Conservation (phyloP, 2,888 invertebrate species). For the Seira musarum region DNA sequence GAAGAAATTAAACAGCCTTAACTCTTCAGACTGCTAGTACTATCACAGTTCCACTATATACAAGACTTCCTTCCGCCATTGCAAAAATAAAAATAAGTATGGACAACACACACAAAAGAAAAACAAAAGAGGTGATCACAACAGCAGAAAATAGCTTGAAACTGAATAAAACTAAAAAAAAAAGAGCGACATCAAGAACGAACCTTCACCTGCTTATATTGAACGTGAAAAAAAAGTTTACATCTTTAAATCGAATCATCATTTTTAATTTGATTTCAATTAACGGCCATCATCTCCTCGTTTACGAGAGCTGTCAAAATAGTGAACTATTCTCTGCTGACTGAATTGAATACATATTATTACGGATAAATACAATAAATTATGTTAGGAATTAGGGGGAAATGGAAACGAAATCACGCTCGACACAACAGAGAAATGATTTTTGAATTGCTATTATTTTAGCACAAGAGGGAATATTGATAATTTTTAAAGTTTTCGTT, state of each 20-base stretch:
- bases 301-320: constrained; percentile 30
- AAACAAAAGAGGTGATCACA: neutral
- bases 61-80: constrained; percentile 35
- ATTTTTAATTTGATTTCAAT: constrained; percentile 42
- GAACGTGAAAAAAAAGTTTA: constrained; percentile 22
- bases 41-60: constrained; percentile 23
- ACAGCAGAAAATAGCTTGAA: no score
- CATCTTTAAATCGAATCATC: constrained; percentile 19
- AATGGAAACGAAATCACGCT: constrained; percentile 12
- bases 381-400: constrained; percentile 15
- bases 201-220: constrained; percentile 25
- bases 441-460: constrained; percentile 5
- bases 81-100: neutral
- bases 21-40: constrained; percentile 68
- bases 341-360: constrained; percentile 51
- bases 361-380: constrained; percentile 7
- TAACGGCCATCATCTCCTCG: constrained; percentile 43
- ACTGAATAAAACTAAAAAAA: no score
- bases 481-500: constrained; percentile 42
- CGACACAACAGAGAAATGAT: constrained; percentile 22
- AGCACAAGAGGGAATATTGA: constrained; percentile 30
- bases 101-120: constrained; percentile 19
- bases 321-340: constrained; percentile 46
- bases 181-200: no score
- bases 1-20: constrained; percentile 73